These are phyloP conservation scores for Otis tarda DNA, from an alignment of 2,113 vertebrate genomes.

Conservation along the genomic window DNA sequence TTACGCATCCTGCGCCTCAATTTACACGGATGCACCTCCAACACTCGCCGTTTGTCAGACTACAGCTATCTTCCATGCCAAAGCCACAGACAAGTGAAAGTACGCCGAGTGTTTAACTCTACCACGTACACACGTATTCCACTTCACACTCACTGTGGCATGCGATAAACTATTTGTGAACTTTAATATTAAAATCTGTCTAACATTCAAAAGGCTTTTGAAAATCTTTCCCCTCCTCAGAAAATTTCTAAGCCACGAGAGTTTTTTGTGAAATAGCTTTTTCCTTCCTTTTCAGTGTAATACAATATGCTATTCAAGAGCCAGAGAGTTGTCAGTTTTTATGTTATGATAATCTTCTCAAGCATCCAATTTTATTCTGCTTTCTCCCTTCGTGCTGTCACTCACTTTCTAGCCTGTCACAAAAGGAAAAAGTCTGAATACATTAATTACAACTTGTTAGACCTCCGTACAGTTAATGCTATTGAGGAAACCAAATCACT, in stretches of 20 bases:
- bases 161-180: neutral
- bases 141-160: neutral
- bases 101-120: neutral
- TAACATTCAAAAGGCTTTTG: neutral
- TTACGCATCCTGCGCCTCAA: neutral
- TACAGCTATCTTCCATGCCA: neutral
- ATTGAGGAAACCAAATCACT: slow-evolving; percentile 58
- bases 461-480: slow-evolving; percentile 19
- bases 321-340: slow-evolving; percentile 33
- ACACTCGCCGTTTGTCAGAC: neutral
- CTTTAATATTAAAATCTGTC: neutral
- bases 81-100: neutral
- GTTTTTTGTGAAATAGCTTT: neutral
- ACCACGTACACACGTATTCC: fast-evolving
- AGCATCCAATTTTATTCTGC: slow-evolving; percentile 1
- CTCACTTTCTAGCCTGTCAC: slow-evolving; percentile 29
- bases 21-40: neutral
- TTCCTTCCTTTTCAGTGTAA: neutral
- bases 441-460: slow-evolving; percentile 62
- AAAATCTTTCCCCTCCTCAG: neutral
- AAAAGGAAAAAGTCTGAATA: slow-evolving; percentile 47
- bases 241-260: neutral
- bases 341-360: slow-evolving; percentile 36
- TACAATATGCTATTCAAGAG: neutral
- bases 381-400: slow-evolving; percentile 15